These are phyloP conservation scores for Rhingia rostrata DNA, from an alignment of 2,888 invertebrate species.

Conservation along the genomic window DNA sequence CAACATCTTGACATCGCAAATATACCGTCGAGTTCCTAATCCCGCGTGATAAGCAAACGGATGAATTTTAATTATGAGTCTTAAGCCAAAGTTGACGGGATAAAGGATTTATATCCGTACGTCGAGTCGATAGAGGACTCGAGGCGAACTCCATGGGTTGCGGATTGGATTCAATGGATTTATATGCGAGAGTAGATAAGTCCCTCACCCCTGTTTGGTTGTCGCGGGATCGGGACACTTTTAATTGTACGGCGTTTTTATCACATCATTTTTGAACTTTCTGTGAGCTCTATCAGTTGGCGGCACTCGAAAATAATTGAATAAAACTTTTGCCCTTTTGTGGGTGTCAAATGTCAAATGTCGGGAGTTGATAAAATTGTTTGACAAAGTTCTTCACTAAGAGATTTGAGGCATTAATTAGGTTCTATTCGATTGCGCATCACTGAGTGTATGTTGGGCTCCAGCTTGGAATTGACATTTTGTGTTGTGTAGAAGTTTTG, in stretches of 20 bases:
- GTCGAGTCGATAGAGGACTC: neutral
- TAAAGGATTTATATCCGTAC: slow-evolving; percentile 30
- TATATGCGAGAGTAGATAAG: slow-evolving; percentile 41
- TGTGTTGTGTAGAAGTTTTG: no score
- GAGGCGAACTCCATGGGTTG: slow-evolving; percentile 11
- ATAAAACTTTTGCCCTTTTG: slow-evolving; percentile 56
- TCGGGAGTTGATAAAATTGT: slow-evolving; percentile 43
- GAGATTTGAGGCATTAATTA: slow-evolving; percentile 60
- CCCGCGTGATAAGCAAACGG: slow-evolving; percentile 66
- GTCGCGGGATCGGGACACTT: slow-evolving; percentile 27
- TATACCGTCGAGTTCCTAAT: slow-evolving; percentile 64
- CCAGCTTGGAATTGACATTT: slow-evolving; percentile 7
- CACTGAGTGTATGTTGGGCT: slow-evolving; percentile 20
- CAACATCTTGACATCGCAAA: slow-evolving; percentile 56
- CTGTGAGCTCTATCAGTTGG: slow-evolving; percentile 41
- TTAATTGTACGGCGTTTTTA: slow-evolving; percentile 66
- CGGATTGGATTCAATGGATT: slow-evolving; percentile 26
- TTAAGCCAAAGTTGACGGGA: slow-evolving; percentile 60
- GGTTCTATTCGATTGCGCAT: slow-evolving; percentile 20
- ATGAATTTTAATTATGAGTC: slow-evolving; percentile 73
- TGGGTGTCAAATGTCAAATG: slow-evolving; percentile 33
- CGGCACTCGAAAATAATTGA: slow-evolving; percentile 47
- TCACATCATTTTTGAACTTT: slow-evolving; percentile 69
- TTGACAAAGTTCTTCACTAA: slow-evolving; percentile 19
- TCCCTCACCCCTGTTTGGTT: slow-evolving; percentile 26